phyloP scores from a whole-genome alignment of 1,140 invertebrate genomes.

The Nilaparvata lugens region DNA sequence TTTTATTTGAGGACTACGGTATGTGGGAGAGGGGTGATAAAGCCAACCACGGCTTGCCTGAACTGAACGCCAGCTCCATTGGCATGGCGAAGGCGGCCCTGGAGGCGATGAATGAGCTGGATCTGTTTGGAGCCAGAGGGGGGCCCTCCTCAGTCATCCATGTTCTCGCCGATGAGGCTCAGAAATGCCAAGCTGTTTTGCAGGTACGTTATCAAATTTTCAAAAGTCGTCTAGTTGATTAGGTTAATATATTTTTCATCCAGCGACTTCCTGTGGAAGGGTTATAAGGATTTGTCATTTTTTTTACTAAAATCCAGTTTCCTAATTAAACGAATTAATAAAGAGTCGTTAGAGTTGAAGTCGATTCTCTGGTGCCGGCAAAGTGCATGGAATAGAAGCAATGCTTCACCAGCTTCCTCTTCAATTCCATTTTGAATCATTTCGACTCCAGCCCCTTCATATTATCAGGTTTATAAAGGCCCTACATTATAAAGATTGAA shows the following conservation, averaged over 20 bases:
- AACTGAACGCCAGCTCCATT: slow-evolving; percentile 97
- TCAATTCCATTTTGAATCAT: too few species aligned
- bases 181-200: slow-evolving; percentile 96
- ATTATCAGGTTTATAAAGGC: too few species aligned
- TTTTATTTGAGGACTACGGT: slow-evolving; percentile 73
- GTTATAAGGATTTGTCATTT: too few species aligned
- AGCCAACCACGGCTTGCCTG: slow-evolving; percentile 96
- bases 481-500: too few species aligned
- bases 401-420: too few species aligned
- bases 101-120: slow-evolving; percentile 97
- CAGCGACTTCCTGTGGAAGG: too few species aligned
- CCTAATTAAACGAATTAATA: too few species aligned
- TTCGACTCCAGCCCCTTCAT: too few species aligned
- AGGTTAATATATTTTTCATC: slow-evolving; percentile 1
- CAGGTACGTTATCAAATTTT: slow-evolving; percentile 41
- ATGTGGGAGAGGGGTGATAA: slow-evolving; percentile 99
- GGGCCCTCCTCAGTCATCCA: slow-evolving; percentile 95
- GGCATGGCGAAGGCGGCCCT: slow-evolving; percentile 93
- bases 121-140: slow-evolving; percentile 94
- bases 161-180: slow-evolving; percentile 95
- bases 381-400: too few species aligned
- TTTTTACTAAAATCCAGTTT: too few species aligned
- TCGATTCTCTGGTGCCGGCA: too few species aligned
- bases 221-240: neutral
- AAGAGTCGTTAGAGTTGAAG: too few species aligned